Conservation (phyloP, 2,797 vertebrate genomes). For the Lagorchestes hirsutus region DNA sequence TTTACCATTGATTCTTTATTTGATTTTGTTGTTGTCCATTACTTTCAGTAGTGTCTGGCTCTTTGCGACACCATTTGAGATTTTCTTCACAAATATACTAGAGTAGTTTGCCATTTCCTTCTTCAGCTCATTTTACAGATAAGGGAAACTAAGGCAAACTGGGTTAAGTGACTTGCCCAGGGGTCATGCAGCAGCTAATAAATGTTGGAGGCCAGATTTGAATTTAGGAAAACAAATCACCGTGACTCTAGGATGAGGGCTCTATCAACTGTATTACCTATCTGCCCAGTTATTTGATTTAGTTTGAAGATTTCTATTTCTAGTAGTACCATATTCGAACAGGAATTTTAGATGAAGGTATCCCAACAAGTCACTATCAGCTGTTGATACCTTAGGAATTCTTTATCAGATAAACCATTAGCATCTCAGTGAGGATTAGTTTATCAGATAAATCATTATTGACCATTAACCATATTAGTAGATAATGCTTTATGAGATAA, state of each 20-base stretch:
- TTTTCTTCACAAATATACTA: not conserved
- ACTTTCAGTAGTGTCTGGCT: not conserved
- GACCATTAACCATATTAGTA: not conserved
- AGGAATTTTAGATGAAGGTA: not conserved
- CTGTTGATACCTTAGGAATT: not conserved
- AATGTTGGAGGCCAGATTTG: not conserved
- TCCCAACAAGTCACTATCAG: not conserved
- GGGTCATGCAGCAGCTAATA: not conserved
- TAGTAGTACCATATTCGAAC: not conserved
- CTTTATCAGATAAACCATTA: not conserved
- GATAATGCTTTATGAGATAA: not conserved
- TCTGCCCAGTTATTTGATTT: not conserved
- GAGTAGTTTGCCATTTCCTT: not conserved
- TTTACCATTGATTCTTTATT: not conserved
- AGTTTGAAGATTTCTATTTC: not conserved
- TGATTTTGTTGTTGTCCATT: not conserved
- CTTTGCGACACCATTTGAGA: not conserved
- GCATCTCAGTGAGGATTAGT: not conserved
- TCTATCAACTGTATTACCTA: not conserved
- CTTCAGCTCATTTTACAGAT: not conserved
- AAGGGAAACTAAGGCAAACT: too few species aligned
- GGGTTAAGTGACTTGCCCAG: not conserved
- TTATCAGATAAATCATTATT: not conserved
- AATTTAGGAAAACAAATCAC: not conserved
- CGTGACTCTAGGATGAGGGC: not conserved